Base-by-base conservation (phyloP, 2,113 vertebrate species). In the Natator depressus region DNA sequence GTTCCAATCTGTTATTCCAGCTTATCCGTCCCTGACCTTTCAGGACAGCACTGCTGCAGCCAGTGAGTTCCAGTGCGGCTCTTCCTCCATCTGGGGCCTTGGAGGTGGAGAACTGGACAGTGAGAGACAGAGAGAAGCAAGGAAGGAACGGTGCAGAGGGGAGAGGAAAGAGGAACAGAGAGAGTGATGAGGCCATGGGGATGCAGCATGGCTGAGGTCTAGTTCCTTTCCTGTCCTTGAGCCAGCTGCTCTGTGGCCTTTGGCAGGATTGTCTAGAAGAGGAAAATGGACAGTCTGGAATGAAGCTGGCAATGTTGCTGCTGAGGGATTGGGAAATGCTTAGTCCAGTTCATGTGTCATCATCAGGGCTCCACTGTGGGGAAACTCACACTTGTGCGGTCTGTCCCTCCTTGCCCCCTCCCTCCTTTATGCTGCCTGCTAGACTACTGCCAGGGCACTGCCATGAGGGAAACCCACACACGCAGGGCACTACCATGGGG, bases 21-120 rank as follows among this genome's bases (percentile, higher is more conserved):
- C 90, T 97, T 97, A 98, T 97, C 97, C 84, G 85, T 80, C 80
- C 90, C 82, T 97, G 96, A 96, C 97, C 97, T 97, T 98, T 97
- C 88, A 86, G 97, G 96, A 91, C 87, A 87, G 92, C 46, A 72
- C 91, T 47, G 89, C 35, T 82, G 84, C 87, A 95, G 91, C 53
- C 54, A 76, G 90, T 87, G 95, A 94, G 93, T 93, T 95, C 87
- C 91, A 85, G 51, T 38, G 62, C 47, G 80, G 86, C 69, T 86
- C 92, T 90, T 80, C 75, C 9, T 14, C 85, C 55, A 80, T 82
- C 81, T 75, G 8, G 54, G 46, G 24, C 5, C 54, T 16, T 54
- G 24, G 24, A 53, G 38, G 55, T 14, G 17, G 25, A 29, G 55
- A 11, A 0, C 83, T 76, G 51, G 14, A 42, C 50, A 65, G 85